Evolutionary conservation across 2,797 vertebrate genomes (phyloP).

Genomic region (Chloroceryle inda): DNA sequence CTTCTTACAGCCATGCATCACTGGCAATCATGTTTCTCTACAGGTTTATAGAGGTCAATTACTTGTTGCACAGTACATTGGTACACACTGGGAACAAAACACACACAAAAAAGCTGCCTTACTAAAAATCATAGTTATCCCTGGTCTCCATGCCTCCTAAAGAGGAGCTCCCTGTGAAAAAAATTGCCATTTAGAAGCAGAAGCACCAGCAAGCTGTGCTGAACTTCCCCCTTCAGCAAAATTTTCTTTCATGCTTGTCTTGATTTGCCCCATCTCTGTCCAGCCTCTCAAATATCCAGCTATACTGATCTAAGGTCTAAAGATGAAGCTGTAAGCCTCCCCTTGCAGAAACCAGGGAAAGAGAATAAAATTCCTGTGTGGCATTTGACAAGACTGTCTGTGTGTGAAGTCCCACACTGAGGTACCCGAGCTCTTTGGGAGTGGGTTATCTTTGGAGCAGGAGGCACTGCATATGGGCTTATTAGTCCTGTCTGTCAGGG

Average conservation of each 20-base stretch:
- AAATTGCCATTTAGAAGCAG: not conserved
- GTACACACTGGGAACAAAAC: not conserved
- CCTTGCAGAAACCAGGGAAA: not conserved
- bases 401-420: constrained; percentile 37
- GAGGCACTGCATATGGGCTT: constrained; percentile 61
- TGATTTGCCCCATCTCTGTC: constrained; percentile 2
- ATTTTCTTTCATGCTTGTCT: constrained; percentile 4
- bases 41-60: not conserved
- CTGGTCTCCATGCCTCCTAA: not conserved
- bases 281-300: not conserved
- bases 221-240: not conserved
- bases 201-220: not conserved
- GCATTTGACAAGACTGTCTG: constrained; percentile 51
- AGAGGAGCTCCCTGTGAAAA: not conserved
- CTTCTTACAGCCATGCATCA: not conserved
- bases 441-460: constrained; percentile 62
- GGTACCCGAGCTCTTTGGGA: constrained; percentile 60
- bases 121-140: not conserved
- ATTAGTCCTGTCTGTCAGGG: constrained; percentile 71
- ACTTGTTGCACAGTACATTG: not conserved
- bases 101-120: not conserved
- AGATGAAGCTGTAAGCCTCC: constrained; percentile 22
- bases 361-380: constrained; percentile 36
- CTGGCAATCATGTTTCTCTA: not conserved
- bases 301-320: not conserved